Conservation (phyloP, 2,888 invertebrate genomes). For the Acanthosepion pharaonis region DNA sequence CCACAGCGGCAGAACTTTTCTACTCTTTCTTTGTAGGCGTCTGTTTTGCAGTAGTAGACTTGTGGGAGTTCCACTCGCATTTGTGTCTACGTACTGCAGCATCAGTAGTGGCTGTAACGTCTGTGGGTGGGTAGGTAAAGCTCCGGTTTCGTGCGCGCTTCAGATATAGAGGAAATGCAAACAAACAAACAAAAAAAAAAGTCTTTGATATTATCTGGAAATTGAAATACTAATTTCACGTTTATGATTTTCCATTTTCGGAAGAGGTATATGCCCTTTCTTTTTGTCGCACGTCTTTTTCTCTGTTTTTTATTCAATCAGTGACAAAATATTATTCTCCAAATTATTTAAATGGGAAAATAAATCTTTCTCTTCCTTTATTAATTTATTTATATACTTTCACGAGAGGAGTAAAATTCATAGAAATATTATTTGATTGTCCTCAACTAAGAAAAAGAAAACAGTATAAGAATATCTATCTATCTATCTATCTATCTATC, state of each 20-base stretch:
- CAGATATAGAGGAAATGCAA: not conserved
- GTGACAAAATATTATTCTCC: not conserved
- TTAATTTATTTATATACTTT: too few relatives aligned
- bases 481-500: not conserved
- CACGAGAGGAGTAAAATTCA: too few relatives aligned
- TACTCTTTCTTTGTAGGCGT: constrained; percentile 6
- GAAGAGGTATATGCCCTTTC: not conserved
- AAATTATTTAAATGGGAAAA: too few relatives aligned
- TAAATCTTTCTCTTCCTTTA: too few relatives aligned
- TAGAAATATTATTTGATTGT: too few relatives aligned
- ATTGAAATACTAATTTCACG: not conserved
- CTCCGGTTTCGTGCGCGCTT: not conserved
- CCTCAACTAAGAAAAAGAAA: too few relatives aligned
- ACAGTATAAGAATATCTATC: too few relatives aligned
- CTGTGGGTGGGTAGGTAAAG: not conserved
- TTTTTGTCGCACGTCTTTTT: not conserved
- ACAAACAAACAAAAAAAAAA: not conserved
- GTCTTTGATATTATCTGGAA: not conserved
- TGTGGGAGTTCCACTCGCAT: not conserved
- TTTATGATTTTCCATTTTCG: not conserved
- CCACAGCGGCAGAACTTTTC: not conserved
- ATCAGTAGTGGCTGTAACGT: not conserved
- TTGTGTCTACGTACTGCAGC: not conserved
- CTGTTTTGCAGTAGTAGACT: not conserved
- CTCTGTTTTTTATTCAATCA: not conserved